These are phyloP conservation scores for Craterocephalus amniculus DNA, from an alignment of 2,797 vertebrate species.

Conservation along the genomic window DNA sequence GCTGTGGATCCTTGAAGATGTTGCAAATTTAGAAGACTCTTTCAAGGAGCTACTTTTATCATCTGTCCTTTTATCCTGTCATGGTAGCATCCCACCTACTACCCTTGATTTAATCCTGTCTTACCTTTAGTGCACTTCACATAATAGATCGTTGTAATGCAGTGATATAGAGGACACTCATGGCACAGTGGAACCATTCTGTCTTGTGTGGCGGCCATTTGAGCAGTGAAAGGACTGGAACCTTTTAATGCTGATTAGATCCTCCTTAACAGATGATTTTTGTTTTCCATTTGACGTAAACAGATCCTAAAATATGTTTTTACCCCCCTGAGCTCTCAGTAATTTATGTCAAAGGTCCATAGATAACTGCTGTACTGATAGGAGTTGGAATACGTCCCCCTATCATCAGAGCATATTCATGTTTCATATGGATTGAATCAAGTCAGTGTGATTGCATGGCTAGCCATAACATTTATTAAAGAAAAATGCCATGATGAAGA, in stretches of 20 bases:
- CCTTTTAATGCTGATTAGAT: neutral
- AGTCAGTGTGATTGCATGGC: neutral
- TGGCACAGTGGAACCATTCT: neutral
- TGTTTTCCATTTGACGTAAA: neutral
- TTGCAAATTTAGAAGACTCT: neutral
- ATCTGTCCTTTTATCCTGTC: constrained; percentile 2
- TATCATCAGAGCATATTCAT: too few relatives aligned
- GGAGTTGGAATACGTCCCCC: too few relatives aligned
- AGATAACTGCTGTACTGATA: neutral
- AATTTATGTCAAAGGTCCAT: too few relatives aligned
- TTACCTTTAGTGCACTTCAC: constrained; percentile 34
- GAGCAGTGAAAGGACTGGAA: neutral
- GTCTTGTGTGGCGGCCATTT: neutral
- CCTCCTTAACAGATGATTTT: neutral
- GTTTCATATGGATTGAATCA: too few relatives aligned
- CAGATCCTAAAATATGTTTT: neutral
- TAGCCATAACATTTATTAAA: neutral
- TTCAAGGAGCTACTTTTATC: neutral
- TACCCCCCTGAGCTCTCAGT: too few relatives aligned
- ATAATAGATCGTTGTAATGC: constrained; percentile 37
- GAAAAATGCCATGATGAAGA: neutral
- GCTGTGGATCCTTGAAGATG: neutral
- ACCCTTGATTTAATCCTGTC: constrained; percentile 26
- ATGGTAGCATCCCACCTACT: constrained; percentile 1
- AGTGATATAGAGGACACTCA: neutral